These are phyloP conservation scores for Jacana jacana DNA, from an alignment of 2,113 vertebrate species.

Conservation along the genomic window DNA sequence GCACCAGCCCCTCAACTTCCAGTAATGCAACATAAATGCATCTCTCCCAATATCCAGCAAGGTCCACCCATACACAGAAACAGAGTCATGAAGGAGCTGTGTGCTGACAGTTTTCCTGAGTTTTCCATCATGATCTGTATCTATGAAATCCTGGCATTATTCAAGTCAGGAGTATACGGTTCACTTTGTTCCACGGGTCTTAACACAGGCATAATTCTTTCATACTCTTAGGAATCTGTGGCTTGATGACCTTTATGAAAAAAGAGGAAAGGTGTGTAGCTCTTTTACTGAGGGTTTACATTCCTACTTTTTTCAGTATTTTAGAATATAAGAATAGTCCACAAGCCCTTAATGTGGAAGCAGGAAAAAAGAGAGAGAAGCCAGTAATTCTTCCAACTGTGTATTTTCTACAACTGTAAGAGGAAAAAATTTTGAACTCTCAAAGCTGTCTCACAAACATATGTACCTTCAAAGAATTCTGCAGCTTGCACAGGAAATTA, in stretches of 20 bases:
- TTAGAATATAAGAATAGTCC: not conserved
- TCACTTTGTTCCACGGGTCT: not conserved
- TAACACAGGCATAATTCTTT: slow-evolving; percentile 3
- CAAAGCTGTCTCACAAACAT: not conserved
- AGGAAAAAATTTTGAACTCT: not conserved
- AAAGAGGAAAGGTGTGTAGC: not conserved
- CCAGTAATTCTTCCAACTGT: not conserved
- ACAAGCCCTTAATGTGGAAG: not conserved
- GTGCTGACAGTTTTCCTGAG: not conserved
- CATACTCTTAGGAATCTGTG: not conserved
- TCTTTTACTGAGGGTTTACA: not conserved
- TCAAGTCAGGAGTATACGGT: not conserved
- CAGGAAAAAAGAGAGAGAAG: not conserved
- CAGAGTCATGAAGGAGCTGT: not conserved
- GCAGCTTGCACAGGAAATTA: not conserved
- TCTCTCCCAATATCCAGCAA: not conserved
- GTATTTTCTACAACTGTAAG: not conserved
- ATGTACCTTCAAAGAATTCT: not conserved
- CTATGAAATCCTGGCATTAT: slow-evolving; percentile 36
- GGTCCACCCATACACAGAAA: not conserved
- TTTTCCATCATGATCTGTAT: slow-evolving; percentile 21
- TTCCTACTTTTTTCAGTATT: not conserved
- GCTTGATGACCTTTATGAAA: not conserved
- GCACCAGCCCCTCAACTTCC: not conserved
- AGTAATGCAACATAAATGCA: not conserved